Conservation (phyloP, 2,888 invertebrate genomes). For the Ophioninae sp. region DNA sequence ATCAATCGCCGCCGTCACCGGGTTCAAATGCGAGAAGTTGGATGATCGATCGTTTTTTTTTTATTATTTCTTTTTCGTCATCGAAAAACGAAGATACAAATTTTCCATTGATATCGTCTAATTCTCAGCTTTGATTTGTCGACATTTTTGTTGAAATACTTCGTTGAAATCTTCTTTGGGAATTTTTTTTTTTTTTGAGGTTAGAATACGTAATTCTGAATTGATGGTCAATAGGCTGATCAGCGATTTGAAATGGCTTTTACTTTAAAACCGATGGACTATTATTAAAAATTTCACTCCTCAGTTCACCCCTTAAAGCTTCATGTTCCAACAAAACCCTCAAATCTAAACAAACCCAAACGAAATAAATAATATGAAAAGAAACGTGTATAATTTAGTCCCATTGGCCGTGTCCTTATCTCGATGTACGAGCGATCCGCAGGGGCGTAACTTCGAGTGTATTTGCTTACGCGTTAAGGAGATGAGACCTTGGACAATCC, state of each 20-base stretch:
- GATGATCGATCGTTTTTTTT: background rate
- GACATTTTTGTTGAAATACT: background rate
- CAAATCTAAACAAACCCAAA: no score
- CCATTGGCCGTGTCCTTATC: slow-evolving; percentile 26
- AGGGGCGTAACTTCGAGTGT: slow-evolving; percentile 33
- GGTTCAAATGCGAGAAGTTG: no score
- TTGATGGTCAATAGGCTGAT: no score
- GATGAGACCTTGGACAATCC: slow-evolving; percentile 41
- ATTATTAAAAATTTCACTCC: no score
- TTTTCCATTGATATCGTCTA: slow-evolving; percentile 41
- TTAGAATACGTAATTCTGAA: no score
- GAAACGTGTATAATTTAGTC: slow-evolving; percentile 11
- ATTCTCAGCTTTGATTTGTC: no score
- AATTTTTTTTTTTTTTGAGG: no score
- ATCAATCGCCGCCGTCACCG: background rate
- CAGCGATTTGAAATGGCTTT: no score
- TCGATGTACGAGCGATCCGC: slow-evolving; percentile 19
- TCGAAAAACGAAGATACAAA: slow-evolving; percentile 8
- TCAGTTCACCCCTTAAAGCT: no score
- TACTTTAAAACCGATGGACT: no score
- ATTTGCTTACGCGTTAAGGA: slow-evolving; percentile 23
- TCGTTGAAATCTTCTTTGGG: no score
- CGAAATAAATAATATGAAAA: background rate
- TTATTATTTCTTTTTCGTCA: background rate
- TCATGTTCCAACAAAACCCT: no score